A percentile compares a stretch with the other conserved stretches of the same genome.
These are phyloP conservation scores for Zaprionus taronus DNA, from an alignment of 1,140 invertebrate genomes.

Conservation along the genomic window DNA sequence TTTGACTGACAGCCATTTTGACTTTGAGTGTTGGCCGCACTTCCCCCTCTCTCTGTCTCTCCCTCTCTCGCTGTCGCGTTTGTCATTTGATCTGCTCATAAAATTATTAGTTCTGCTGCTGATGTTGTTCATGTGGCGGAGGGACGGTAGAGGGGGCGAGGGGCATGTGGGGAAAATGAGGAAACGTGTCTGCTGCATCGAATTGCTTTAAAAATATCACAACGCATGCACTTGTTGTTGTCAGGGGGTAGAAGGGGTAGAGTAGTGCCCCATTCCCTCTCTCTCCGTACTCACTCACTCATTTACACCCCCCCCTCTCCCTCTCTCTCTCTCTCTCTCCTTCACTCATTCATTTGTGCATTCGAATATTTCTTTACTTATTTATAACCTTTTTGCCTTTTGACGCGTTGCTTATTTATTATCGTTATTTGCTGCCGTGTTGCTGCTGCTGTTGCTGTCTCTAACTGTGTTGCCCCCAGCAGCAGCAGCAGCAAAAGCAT, in stretches of 20 bases:
- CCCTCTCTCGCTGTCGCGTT: constrained; percentile 9
- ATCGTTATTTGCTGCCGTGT: constrained; percentile 39
- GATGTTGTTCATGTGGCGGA: not conserved
- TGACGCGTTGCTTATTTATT: constrained; percentile 44
- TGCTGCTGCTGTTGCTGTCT: constrained; percentile 41
- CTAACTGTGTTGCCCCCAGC: constrained; percentile 31
- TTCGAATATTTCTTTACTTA: constrained; percentile 59
- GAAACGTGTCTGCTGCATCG: constrained; percentile 53
- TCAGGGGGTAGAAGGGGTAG: not conserved
- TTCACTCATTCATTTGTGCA: constrained; percentile 14
- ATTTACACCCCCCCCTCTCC: not conserved
- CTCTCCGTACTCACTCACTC: not conserved
- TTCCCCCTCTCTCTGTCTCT: not conserved
- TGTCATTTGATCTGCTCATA: constrained; percentile 69
- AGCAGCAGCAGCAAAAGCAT: not conserved
- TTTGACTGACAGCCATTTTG: constrained; percentile 77
- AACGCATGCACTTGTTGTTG: constrained; percentile 37
- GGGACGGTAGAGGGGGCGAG: not conserved
- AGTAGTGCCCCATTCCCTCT: not conserved
- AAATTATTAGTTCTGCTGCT: constrained; percentile 68
- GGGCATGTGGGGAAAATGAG: not conserved
- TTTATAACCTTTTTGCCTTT: constrained; percentile 57
- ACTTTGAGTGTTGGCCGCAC: constrained; percentile 33
- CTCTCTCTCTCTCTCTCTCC: not conserved
- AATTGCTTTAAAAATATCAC: constrained; percentile 67